A percentile compares a stretch with the other conserved stretches of the same genome.
Evolutionary conservation across 2,113 vertebrate genomes (phyloP).

Genomic region (Osmerus mordax): DNA sequence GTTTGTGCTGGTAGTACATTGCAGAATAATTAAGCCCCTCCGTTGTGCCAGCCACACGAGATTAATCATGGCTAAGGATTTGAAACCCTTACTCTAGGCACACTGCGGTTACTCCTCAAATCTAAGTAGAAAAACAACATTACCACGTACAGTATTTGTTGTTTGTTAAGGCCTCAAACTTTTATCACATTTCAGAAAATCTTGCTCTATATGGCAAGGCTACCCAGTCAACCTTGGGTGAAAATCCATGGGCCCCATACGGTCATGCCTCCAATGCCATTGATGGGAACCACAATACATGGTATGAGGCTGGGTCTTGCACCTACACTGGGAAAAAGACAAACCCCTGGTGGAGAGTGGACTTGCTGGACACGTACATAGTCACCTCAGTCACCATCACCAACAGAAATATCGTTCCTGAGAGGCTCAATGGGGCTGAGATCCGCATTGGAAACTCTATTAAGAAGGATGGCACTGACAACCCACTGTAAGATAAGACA

Average conservation of each 20-base stretch:
- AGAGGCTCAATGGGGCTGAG: constrained; percentile 18
- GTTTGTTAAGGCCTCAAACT: no score
- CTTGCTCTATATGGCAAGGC: constrained; percentile 23
- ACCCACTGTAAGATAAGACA: constrained; percentile 13
- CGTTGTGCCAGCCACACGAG: no score
- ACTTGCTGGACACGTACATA: constrained; percentile 6
- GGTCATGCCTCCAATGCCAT: constrained; percentile 23
- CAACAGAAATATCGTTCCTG: constrained; percentile 19
- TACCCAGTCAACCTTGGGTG: constrained; percentile 4
- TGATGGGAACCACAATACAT: constrained; percentile 16
- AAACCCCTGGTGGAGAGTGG: constrained; percentile 27
- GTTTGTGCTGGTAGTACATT: no score
- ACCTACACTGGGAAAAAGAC: neutral
- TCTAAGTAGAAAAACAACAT: neutral
- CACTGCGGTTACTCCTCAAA: neutral
- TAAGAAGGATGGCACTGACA: constrained; percentile 15
- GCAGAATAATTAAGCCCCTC: no score
- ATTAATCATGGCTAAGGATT: no score
- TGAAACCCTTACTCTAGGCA: no score
- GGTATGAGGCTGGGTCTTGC: constrained; percentile 22
- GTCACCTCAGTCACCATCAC: constrained; percentile 29
- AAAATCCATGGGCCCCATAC: no score
- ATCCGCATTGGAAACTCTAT: constrained; percentile 14
- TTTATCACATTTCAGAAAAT: neutral
- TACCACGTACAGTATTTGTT: neutral